phyloP scores from a whole-genome alignment of 2,113 vertebrate species.

The Rhipidura dahli region DNA sequence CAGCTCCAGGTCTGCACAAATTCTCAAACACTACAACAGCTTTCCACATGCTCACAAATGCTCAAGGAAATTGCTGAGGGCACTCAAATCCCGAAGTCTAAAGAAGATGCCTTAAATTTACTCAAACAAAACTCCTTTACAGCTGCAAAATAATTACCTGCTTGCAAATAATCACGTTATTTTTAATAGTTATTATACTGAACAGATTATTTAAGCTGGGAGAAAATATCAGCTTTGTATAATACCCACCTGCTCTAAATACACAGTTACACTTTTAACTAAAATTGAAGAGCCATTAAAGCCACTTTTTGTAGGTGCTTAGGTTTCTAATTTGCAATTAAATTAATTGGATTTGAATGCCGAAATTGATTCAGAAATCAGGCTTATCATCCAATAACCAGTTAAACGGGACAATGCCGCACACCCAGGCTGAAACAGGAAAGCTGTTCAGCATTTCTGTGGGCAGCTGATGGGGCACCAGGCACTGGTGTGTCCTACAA shows the following conservation, averaged over 20 bases:
- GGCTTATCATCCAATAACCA: neutral
- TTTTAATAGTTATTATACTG: neutral
- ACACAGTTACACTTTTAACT: neutral
- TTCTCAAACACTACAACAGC: neutral
- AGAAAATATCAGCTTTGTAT: neutral
- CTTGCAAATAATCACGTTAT: conserved; percentile 1
- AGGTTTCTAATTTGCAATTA: conserved; percentile 41
- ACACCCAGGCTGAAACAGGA: neutral
- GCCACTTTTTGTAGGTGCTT: conserved; percentile 3
- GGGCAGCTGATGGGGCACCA: neutral
- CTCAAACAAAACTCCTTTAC: neutral
- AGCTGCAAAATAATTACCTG: conserved; percentile 28
- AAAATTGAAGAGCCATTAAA: conserved; percentile 29
- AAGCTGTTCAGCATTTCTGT: neutral
- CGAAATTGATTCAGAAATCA: conserved; percentile 18
- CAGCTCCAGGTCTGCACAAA: conserved; percentile 22
- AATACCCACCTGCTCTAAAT: conserved; percentile 38
- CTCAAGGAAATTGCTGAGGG: conserved; percentile 16
- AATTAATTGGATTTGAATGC: conserved; percentile 44
- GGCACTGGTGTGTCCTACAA: neutral
- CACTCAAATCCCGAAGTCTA: neutral
- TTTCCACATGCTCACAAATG: neutral
- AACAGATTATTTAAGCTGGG: neutral
- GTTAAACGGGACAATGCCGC: neutral
- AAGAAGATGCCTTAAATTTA: conserved; percentile 5